These are phyloP conservation scores for Prionace glauca DNA, from an alignment of 2,797 vertebrate species.

Conservation along the genomic window DNA sequence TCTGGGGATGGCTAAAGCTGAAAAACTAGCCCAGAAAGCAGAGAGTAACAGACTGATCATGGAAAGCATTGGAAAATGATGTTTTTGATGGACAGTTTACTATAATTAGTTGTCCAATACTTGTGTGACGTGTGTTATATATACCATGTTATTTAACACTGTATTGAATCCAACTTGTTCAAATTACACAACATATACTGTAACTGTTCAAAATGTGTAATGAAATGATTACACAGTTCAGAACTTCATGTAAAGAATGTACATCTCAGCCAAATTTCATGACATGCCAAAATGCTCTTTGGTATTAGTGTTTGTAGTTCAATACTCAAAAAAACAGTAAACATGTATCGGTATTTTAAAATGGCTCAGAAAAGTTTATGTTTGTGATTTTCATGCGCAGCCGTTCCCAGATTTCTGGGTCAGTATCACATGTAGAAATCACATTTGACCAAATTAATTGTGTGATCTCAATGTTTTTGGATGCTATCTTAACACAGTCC, in stretches of 20 bases:
- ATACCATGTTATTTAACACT: background rate
- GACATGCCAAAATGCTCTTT: background rate
- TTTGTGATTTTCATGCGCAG: background rate
- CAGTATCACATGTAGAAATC: background rate
- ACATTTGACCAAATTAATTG: background rate
- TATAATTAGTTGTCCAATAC: background rate
- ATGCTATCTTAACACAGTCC: background rate
- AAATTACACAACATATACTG: background rate
- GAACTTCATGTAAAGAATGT: background rate
- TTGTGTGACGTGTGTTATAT: background rate
- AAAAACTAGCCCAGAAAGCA: constrained; percentile 54
- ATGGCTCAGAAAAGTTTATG: background rate
- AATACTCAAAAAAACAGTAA: background rate
- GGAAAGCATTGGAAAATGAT: constrained; percentile 57
- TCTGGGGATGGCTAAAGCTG: constrained; percentile 55
- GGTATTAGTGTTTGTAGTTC: background rate
- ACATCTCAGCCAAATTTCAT: background rate
- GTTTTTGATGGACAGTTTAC: background rate
- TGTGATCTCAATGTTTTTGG: background rate
- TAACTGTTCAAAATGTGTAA: constrained; percentile 1
- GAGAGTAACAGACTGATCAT: constrained; percentile 53
- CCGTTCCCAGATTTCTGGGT: background rate
- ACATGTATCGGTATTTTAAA: background rate
- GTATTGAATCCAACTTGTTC: background rate
- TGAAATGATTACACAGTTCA: background rate